A percentile compares a stretch with the other conserved stretches of the same genome.
phyloP scores from a whole-genome alignment of 2,113 vertebrate species.

The Tachycineta bicolor region DNA sequence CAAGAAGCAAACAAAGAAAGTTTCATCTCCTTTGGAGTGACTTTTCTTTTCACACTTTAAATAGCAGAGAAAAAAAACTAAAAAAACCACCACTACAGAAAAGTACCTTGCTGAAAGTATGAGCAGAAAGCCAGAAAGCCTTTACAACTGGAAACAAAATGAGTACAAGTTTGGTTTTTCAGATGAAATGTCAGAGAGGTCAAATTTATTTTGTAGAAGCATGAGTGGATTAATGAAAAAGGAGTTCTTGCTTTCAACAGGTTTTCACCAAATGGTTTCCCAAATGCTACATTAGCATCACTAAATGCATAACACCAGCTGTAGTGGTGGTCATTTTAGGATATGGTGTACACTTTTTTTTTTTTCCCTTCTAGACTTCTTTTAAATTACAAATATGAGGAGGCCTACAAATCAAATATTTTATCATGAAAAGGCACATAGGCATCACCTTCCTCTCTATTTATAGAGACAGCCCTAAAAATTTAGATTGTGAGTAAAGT shows the following conservation, averaged over 20 bases:
- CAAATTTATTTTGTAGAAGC: neutral
- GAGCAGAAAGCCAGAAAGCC: neutral
- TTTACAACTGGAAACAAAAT: neutral
- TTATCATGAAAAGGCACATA: neutral
- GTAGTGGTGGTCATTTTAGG: neutral
- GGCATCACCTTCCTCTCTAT: neutral
- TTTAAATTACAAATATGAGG: neutral
- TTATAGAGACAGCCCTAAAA: neutral
- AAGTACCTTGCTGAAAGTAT: neutral
- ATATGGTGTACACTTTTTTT: neutral
- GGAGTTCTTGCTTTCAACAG: neutral
- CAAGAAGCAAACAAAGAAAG: neutral
- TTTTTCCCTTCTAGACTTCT: neutral
- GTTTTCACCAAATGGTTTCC: neutral
- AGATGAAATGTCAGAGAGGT: neutral
- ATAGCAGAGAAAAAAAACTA: neutral
- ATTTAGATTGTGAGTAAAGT: neutral
- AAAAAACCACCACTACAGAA: neutral
- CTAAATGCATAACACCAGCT: neutral
- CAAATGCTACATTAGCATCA: neutral
- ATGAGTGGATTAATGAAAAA: neutral
- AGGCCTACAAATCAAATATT: neutral
- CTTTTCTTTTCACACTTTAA: neutral
- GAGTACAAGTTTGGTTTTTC: neutral
- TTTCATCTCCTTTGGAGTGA: neutral